Evolutionary conservation across 2,888 invertebrate species (phyloP).

Genomic region (Noctua janthina): DNA sequence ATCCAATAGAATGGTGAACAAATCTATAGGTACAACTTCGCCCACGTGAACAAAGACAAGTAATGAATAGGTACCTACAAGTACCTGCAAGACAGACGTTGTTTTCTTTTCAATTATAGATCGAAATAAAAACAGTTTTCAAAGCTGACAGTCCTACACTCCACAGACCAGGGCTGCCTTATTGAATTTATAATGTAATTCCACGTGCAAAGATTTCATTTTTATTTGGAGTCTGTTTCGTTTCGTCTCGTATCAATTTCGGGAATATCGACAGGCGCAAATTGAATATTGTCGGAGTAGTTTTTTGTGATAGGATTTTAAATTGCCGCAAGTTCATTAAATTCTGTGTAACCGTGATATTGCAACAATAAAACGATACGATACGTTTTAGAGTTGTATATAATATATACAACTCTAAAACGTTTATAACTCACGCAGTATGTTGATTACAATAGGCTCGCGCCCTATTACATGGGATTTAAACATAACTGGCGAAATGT

Average conservation of each 20-base stretch:
- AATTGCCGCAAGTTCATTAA: background rate
- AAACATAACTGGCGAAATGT: too few relatives aligned
- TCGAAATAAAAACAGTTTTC: conserved; percentile 17
- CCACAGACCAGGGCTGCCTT: conserved; percentile 11
- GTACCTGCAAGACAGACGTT: background rate
- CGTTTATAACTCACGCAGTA: background rate
- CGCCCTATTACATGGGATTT: too few relatives aligned
- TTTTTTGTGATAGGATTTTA: conserved; percentile 4
- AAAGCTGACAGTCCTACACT: conserved; percentile 24
- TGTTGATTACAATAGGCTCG: too few relatives aligned
- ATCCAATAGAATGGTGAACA: background rate
- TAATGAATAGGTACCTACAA: background rate
- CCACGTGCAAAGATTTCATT: conserved; percentile 30
- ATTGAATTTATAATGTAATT: conserved; percentile 59
- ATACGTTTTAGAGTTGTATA: too few relatives aligned
- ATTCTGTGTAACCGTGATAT: background rate
- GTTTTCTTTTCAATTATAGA: conserved; percentile 45
- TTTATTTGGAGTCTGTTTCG: conserved; percentile 26
- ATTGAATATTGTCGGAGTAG: conserved; percentile 21
- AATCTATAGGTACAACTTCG: background rate
- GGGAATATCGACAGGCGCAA: conserved; percentile 1
- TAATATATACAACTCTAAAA: background rate
- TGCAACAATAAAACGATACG: too few relatives aligned
- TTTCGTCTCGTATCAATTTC: conserved; percentile 21
- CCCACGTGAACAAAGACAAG: conserved; percentile 9